These are phyloP conservation scores for Erythrolamprus reginae DNA, from an alignment of 2,113 vertebrate genomes.

Conservation along the genomic window DNA sequence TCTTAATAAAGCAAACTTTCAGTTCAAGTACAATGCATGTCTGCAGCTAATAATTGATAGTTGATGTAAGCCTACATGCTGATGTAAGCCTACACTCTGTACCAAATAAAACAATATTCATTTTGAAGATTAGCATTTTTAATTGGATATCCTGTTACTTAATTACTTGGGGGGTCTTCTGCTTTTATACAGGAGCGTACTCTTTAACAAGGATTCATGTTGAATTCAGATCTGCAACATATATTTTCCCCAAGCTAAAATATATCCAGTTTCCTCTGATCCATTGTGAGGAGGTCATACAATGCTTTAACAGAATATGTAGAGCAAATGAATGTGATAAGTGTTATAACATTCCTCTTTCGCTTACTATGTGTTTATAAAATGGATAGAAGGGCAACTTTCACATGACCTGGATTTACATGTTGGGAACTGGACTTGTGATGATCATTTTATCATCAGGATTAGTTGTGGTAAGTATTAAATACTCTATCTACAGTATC, in stretches of 20 bases:
- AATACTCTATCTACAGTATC: no score
- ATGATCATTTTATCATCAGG: slow-evolving; percentile 41
- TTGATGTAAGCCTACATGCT: not conserved
- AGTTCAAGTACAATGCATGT: not conserved
- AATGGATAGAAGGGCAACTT: slow-evolving; percentile 38
- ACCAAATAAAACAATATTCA: not conserved
- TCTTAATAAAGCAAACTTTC: not conserved
- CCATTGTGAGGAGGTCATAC: no score
- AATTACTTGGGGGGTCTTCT: not conserved
- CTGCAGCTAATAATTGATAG: not conserved
- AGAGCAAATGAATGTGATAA: not conserved
- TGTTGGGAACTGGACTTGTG: slow-evolving; percentile 38
- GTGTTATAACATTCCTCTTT: not conserved
- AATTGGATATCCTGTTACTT: not conserved
- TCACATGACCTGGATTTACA: slow-evolving; percentile 44
- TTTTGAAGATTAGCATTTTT: not conserved
- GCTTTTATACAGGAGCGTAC: not conserved
- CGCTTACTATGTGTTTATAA: slow-evolving; percentile 20
- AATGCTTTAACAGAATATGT: no score
- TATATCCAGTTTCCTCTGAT: not conserved
- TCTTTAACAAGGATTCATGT: not conserved
- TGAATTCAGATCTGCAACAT: not conserved
- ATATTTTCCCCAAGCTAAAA: not conserved
- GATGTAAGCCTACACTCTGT: not conserved
- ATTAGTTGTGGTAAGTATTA: slow-evolving; percentile 32